A percentile compares a stretch with the other conserved stretches of the same genome.
Conservation (phyloP, 2,888 invertebrate species). For the Pristionchus mayeri region DNA sequence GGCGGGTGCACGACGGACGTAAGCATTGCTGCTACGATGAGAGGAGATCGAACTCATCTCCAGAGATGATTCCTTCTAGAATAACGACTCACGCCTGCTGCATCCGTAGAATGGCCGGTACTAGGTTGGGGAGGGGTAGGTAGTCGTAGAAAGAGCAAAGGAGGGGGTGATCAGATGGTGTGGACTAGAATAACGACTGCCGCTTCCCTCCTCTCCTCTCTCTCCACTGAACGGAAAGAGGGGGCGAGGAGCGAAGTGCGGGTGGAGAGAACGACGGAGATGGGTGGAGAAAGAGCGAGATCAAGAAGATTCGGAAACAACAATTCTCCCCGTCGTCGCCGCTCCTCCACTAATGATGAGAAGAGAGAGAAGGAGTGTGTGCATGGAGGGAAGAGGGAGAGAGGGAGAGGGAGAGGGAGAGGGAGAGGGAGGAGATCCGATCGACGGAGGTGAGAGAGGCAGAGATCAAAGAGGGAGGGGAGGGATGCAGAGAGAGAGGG, state of each 20-base stretch:
- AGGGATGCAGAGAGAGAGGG: neutral
- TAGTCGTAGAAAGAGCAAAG: neutral
- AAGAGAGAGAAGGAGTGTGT: neutral
- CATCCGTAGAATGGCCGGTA: constrained; percentile 1
- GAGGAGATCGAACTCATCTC: neutral
- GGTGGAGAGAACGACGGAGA: neutral
- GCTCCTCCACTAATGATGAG: constrained; percentile 4
- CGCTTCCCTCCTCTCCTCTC: neutral
- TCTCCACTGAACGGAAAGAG: constrained; percentile 45
- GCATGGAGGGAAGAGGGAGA: constrained; percentile 1
- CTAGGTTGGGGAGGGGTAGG: neutral
- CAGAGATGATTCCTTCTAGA: neutral
- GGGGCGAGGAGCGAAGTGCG: constrained; percentile 30
- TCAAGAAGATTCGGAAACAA: constrained; percentile 31
- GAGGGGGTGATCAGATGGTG: neutral
- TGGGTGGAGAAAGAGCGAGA: neutral
- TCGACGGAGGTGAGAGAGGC: neutral
- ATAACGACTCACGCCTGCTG: neutral
- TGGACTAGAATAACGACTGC: neutral
- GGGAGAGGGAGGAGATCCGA: neutral
- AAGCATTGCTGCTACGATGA: neutral
- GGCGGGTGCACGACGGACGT: constrained; percentile 41
- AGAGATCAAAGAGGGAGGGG: neutral
- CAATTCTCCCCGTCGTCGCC: neutral
- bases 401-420: neutral